Conservation (phyloP, 2,113 vertebrate species). For the Chionis minor region DNA sequence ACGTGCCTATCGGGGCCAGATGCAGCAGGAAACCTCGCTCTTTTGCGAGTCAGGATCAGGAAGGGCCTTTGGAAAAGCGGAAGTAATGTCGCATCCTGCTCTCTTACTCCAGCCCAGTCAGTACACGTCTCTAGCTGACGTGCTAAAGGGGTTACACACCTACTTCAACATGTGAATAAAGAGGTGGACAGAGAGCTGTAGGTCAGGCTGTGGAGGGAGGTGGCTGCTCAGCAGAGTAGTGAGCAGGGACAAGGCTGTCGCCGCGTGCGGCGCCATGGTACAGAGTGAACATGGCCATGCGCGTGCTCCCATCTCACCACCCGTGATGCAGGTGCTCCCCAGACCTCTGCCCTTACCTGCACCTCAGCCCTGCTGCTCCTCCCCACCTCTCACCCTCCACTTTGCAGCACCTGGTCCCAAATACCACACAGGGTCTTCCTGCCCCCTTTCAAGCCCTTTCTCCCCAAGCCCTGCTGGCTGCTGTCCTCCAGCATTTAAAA, state of each 20-base stretch:
- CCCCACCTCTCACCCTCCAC: neutral
- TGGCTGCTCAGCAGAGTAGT: neutral
- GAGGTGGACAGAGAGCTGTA: neutral
- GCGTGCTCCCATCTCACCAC: neutral
- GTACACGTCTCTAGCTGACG: neutral
- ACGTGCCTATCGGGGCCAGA: accelerated
- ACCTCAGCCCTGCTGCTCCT: neutral
- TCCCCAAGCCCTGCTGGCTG: neutral
- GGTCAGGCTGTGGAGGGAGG: neutral
- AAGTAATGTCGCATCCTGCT: neutral
- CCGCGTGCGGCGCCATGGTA: accelerated
- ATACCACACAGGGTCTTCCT: neutral
- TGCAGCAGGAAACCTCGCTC: neutral
- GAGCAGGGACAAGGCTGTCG: neutral
- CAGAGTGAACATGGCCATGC: accelerated
- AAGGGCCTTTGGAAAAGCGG: neutral
- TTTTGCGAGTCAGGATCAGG: neutral
- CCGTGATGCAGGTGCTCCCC: neutral
- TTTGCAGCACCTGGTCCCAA: neutral
- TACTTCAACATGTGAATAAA: neutral
- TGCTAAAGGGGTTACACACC: too few species aligned
- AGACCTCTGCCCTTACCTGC: neutral
- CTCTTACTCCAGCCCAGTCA: neutral
- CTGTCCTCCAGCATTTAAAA: neutral
- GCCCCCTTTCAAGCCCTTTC: neutral